Evolutionary conservation across 2,888 invertebrate species (phyloP).

Genomic region (Nymphalis urticae): DNA sequence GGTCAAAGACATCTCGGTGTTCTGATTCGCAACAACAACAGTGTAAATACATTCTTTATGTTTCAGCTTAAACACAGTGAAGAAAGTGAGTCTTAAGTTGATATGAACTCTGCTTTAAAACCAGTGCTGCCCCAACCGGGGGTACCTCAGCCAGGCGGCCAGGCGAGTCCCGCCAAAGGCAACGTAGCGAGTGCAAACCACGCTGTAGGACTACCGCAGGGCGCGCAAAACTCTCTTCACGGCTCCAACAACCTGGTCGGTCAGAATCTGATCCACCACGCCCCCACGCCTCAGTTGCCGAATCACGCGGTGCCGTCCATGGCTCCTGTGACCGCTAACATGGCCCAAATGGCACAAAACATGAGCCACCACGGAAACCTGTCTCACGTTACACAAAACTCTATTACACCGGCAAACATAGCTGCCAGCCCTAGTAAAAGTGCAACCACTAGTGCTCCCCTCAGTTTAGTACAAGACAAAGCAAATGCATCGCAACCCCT

Average conservation of each 20-base stretch:
- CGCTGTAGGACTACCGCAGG: slow-evolving; percentile 69
- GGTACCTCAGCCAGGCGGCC: slow-evolving; percentile 71
- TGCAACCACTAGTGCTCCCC: slow-evolving; percentile 64
- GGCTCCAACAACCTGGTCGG: slow-evolving; percentile 62
- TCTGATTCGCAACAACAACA: slow-evolving; percentile 62
- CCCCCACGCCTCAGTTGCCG: slow-evolving; percentile 55
- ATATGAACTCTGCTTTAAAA: slow-evolving; percentile 84
- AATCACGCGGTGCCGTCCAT: slow-evolving; percentile 73
- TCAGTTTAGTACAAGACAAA: slow-evolving; percentile 74
- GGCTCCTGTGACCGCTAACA: slow-evolving; percentile 77
- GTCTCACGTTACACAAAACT: slow-evolving; percentile 71
- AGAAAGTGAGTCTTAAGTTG: slow-evolving; percentile 55
- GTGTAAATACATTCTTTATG: slow-evolving; percentile 62
- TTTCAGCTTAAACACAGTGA: slow-evolving; percentile 63
- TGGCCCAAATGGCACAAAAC: slow-evolving; percentile 79
- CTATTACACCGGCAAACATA: slow-evolving; percentile 59
- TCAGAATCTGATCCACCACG: slow-evolving; percentile 70
- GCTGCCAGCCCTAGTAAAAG: slow-evolving; percentile 64
- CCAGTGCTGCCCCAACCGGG: slow-evolving; percentile 80
- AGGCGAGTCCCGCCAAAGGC: slow-evolving; percentile 71
- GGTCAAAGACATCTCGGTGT: slow-evolving; percentile 74
- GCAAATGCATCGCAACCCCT: slow-evolving; percentile 61
- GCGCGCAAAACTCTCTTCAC: slow-evolving; percentile 68
- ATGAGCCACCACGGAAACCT: slow-evolving; percentile 79
- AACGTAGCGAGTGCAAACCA: slow-evolving; percentile 72